Evolutionary conservation across 2,113 vertebrate genomes (phyloP).

Genomic region (Probosciger aterrimus): DNA sequence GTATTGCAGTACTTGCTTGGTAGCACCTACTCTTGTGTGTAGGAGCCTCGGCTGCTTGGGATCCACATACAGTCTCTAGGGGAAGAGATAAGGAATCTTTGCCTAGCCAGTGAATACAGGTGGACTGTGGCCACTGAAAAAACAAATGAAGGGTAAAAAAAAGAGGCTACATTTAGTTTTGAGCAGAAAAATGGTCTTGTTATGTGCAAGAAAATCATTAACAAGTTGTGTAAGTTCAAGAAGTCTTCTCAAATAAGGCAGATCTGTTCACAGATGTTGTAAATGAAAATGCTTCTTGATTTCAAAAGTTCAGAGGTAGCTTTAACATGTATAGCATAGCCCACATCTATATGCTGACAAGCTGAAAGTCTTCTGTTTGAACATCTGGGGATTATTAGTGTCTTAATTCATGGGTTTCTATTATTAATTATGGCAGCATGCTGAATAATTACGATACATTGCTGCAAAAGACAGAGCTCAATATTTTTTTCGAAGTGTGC

Average conservation of each 20-base stretch:
- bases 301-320: slow-evolving; percentile 12
- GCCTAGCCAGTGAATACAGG: background rate
- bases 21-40: background rate
- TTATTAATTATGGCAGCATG: slow-evolving; percentile 71
- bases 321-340: slow-evolving; percentile 28
- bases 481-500: slow-evolving; percentile 23
- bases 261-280: background rate
- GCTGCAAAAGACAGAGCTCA: slow-evolving; percentile 48
- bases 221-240: slow-evolving; percentile 1
- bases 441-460: slow-evolving; percentile 63
- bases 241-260: background rate
- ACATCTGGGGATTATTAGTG: slow-evolving; percentile 74
- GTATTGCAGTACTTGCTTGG: background rate
- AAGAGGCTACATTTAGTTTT: background rate
- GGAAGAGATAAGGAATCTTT: background rate
- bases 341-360: slow-evolving; percentile 63
- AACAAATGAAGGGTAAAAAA: background rate
- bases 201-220: background rate
- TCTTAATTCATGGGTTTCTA: slow-evolving; percentile 70
- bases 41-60: background rate
- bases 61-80: background rate
- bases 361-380: slow-evolving; percentile 64
- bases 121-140: background rate
- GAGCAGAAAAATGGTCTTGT: background rate
- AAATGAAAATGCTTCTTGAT: background rate